Evolutionary conservation across 2,888 invertebrate genomes (phyloP).

Genomic region (Stenchaetothrips biformis): DNA sequence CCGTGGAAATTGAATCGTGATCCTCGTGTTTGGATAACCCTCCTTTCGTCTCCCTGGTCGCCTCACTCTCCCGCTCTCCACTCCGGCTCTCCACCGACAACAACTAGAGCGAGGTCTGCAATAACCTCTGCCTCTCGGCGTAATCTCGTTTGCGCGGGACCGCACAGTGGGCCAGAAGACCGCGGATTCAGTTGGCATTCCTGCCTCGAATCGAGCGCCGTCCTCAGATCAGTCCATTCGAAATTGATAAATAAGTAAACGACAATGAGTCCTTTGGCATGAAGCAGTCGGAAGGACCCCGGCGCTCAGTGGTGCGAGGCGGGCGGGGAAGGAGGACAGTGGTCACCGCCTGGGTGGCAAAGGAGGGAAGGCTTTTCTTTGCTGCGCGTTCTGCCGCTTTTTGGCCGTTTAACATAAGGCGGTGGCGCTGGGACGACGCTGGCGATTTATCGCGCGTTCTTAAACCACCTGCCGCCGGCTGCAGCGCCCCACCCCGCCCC

Average conservation of each 20-base stretch:
- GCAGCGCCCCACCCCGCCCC: neutral
- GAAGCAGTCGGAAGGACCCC: no score
- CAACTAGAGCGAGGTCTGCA: slow-evolving; percentile 11
- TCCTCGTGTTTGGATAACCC: slow-evolving; percentile 20
- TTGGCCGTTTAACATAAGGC: slow-evolving; percentile 20
- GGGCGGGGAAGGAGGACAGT: neutral
- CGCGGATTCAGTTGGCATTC: no score
- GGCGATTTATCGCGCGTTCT: slow-evolving; percentile 14
- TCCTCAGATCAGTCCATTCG: no score
- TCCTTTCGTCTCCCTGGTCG: neutral
- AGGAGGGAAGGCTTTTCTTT: no score
- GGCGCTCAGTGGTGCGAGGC: neutral
- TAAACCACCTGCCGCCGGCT: slow-evolving; percentile 10
- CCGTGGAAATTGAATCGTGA: slow-evolving; percentile 22
- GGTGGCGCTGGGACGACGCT: neutral
- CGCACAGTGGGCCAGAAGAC: no score
- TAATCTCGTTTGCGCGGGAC: neutral
- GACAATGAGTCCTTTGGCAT: neutral
- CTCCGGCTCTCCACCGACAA: neutral
- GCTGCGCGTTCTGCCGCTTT: slow-evolving; percentile 3
- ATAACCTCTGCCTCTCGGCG: neutral
- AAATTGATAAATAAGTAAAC: no score
- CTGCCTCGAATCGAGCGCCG: no score
- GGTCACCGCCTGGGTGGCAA: no score
- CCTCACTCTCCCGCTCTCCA: neutral